Percentiles rank a stretch among this genome's conserved stretches.
phyloP scores from a whole-genome alignment of 2,797 vertebrate species.

The Peromyscus melanophrys region DNA sequence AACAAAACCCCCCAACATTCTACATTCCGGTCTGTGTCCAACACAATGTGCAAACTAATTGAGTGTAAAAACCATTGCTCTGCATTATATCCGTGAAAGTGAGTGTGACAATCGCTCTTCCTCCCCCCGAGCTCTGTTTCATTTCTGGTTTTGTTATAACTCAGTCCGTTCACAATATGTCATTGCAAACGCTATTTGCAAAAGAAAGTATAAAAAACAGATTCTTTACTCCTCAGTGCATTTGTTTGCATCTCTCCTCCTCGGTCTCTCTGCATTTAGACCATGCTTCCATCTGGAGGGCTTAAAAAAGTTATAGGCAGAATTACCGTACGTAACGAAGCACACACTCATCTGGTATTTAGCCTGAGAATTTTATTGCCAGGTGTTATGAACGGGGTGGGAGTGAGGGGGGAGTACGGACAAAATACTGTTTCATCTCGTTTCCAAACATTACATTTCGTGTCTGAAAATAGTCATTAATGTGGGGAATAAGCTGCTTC shows the following conservation, averaged over 20 bases:
- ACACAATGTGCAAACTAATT: slow-evolving; percentile 93
- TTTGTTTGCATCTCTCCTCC: slow-evolving; percentile 84
- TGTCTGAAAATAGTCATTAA: slow-evolving; percentile 2
- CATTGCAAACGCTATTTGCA: slow-evolving; percentile 84
- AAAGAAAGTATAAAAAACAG: slow-evolving; percentile 85
- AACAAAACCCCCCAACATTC: slow-evolving; percentile 77
- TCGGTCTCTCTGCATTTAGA: slow-evolving; percentile 78
- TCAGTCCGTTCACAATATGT: slow-evolving; percentile 87
- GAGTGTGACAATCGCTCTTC: slow-evolving; percentile 92
- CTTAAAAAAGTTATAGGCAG: slow-evolving; percentile 80
- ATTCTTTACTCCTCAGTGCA: slow-evolving; percentile 85
- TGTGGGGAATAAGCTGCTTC: not conserved
- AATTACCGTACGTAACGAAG: slow-evolving; percentile 72
- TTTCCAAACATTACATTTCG: slow-evolving; percentile 55
- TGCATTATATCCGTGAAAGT: slow-evolving; percentile 93
- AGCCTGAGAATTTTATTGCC: slow-evolving; percentile 68
- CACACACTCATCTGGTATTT: slow-evolving; percentile 72
- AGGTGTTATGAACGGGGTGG: slow-evolving; percentile 61
- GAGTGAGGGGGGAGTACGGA: not conserved
- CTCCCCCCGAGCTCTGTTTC: slow-evolving; percentile 87
- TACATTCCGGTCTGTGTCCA: slow-evolving; percentile 81
- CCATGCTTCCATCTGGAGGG: slow-evolving; percentile 85
- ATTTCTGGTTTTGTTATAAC: slow-evolving; percentile 79
- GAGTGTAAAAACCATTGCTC: slow-evolving; percentile 93
- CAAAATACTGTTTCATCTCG: not conserved